Percentiles rank a stretch among this genome's conserved stretches.
Conservation (phyloP, 2,888 invertebrate genomes). For the Drosophila atripex region DNA sequence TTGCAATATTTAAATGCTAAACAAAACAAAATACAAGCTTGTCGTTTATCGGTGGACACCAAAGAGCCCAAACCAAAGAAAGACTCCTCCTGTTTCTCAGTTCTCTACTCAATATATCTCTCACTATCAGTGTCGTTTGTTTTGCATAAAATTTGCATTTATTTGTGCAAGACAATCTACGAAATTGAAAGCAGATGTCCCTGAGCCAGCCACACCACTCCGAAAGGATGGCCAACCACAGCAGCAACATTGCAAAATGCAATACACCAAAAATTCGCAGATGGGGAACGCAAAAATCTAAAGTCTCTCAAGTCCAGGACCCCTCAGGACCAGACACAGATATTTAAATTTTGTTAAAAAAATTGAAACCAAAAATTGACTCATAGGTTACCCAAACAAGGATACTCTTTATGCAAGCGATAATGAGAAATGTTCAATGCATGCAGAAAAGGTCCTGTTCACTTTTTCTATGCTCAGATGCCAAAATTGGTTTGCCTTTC, state of each 20-base stretch:
- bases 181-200: constrained; percentile 68
- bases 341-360: constrained; percentile 32
- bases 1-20: constrained; percentile 30
- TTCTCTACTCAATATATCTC: constrained; percentile 15
- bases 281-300: constrained; percentile 2
- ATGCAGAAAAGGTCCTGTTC: constrained; percentile 8
- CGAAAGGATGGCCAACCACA: constrained; percentile 1
- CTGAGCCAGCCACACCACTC: constrained; percentile 18
- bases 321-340: constrained; percentile 5
- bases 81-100: neutral
- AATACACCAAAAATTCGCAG: constrained; percentile 13
- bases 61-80: neutral
- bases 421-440: constrained; percentile 53
- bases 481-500: constrained; percentile 25
- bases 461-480: constrained; percentile 6
- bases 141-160: constrained; percentile 73
- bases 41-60: constrained; percentile 14
- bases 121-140: constrained; percentile 41
- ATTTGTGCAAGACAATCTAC: constrained; percentile 50
- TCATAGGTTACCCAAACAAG: neutral
- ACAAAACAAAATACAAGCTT: constrained; percentile 3
- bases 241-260: constrained; percentile 34
- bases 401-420: constrained; percentile 18
- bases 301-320: constrained; percentile 6
- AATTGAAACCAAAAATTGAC: neutral